Conservation (phyloP, 2,113 vertebrate species). For the Antennarius striatus region DNA sequence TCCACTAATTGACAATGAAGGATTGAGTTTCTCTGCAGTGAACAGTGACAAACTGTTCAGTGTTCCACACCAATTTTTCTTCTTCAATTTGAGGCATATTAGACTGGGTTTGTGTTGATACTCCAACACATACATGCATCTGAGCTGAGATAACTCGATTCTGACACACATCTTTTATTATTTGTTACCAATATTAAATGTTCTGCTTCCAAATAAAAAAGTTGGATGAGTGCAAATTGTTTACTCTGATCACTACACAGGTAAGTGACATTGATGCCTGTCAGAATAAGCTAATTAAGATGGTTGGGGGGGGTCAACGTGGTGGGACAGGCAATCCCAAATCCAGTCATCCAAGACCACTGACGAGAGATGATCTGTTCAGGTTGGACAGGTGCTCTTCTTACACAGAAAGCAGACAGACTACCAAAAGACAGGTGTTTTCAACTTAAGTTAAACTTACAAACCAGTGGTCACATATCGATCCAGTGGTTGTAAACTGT, state of each 20-base stretch:
- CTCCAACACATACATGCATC: neutral
- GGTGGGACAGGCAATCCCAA: slow-evolving; percentile 24
- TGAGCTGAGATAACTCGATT: neutral
- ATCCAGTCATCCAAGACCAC: neutral
- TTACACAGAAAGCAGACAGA: too few relatives aligned
- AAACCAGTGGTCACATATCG: too few relatives aligned
- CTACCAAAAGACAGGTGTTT: too few relatives aligned
- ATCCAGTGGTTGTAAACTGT: too few relatives aligned
- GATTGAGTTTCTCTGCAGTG: neutral
- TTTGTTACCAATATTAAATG: neutral
- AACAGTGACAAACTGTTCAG: too few relatives aligned
- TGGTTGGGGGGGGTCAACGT: slow-evolving; percentile 12
- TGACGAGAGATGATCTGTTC: too few relatives aligned
- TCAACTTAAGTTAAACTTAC: too few relatives aligned
- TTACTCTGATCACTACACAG: slow-evolving; percentile 53
- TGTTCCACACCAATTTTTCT: neutral
- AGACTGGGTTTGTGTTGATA: neutral
- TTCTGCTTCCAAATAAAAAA: neutral
- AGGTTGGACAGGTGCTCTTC: too few relatives aligned
- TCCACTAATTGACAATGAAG: slow-evolving; percentile 44
- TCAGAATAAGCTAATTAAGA: slow-evolving; percentile 27
- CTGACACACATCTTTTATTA: neutral
- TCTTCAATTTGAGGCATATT: neutral
- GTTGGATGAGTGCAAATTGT: neutral
- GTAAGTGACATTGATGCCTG: slow-evolving; percentile 35